Evolutionary conservation across 2,113 vertebrate genomes (phyloP).

Genomic region (Sisor rabdophorus): DNA sequence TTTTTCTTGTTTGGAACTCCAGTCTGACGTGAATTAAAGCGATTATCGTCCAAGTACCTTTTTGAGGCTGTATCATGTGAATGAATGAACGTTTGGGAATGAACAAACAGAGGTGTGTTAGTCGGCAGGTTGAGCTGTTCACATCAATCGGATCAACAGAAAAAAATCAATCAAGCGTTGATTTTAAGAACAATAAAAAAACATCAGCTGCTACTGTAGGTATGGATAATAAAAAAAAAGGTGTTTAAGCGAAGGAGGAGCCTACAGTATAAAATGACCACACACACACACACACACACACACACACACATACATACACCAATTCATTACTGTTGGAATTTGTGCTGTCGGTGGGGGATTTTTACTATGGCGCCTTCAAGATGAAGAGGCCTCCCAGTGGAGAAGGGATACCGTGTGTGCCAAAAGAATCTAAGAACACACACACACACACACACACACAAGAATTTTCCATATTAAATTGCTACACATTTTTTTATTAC

Average conservation of each 20-base stretch:
- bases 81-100: background rate
- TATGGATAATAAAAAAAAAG: no score
- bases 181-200: no score
- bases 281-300: background rate
- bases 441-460: conserved; percentile 10
- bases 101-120: background rate
- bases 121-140: background rate
- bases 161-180: no score
- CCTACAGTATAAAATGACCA: background rate
- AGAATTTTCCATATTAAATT: background rate
- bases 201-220: no score
- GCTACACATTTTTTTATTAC: background rate
- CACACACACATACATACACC: background rate
- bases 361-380: conserved; percentile 24
- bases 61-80: background rate
- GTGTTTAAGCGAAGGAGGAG: background rate
- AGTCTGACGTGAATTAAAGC: conserved; percentile 6
- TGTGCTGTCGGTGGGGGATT: conserved; percentile 6
- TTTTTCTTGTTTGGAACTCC: background rate
- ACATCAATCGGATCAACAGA: no score
- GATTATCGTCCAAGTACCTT: background rate
- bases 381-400: conserved; percentile 30
- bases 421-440: conserved; percentile 18
- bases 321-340: conserved; percentile 34
- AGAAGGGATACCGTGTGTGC: conserved; percentile 4